Conservation (phyloP, 2,888 invertebrate species). For the Cerceris ruficornis region DNA sequence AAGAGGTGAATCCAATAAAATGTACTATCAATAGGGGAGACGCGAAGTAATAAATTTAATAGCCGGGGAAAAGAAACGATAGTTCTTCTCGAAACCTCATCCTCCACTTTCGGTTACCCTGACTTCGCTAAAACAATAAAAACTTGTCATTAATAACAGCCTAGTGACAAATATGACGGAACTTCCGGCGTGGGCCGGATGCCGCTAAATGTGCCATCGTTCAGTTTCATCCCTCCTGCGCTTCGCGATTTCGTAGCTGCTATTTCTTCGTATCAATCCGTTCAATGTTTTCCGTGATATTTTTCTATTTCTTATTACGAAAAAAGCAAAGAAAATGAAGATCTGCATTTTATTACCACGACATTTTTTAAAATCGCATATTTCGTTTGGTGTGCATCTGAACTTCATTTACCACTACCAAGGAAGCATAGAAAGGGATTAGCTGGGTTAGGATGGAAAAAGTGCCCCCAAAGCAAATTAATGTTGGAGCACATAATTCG, state of each 20-base stretch:
- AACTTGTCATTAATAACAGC: slow-evolving; percentile 57
- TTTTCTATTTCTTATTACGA: background rate
- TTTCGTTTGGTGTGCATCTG: background rate
- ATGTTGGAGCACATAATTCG: too few relatives aligned
- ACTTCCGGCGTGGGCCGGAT: slow-evolving; percentile 75
- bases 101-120: slow-evolving; percentile 26
- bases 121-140: slow-evolving; percentile 63
- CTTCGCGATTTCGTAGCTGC: background rate
- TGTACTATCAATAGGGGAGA: slow-evolving; percentile 35
- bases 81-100: slow-evolving; percentile 52
- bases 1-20: slow-evolving; percentile 37
- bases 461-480: too few relatives aligned
- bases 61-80: slow-evolving; percentile 61
- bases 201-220: slow-evolving; percentile 69
- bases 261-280: slow-evolving; percentile 2
- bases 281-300: background rate
- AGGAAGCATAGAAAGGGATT: too few relatives aligned
- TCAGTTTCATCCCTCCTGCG: slow-evolving; percentile 32
- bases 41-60: slow-evolving; percentile 77
- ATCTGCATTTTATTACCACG: background rate
- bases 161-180: slow-evolving; percentile 77
- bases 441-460: too few relatives aligned
- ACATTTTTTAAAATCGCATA: background rate
- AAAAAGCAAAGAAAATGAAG: background rate
- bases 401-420: too few relatives aligned